phyloP scores from a whole-genome alignment of 2,888 invertebrate genomes.

The Drosophila nr. medialis region DNA sequence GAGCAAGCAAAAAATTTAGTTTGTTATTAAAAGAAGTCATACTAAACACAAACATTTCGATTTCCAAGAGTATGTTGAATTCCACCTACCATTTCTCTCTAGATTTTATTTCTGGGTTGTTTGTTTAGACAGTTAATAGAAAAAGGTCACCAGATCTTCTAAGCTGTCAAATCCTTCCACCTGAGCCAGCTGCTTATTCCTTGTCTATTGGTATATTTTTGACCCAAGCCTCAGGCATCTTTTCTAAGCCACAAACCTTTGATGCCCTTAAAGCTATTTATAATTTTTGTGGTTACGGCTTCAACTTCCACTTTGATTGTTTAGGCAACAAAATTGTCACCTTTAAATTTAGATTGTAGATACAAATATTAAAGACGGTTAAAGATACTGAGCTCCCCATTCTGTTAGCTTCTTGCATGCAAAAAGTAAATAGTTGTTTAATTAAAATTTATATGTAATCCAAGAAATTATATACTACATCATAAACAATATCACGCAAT shows the following conservation, averaged over 20 bases:
- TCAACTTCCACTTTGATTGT: not conserved
- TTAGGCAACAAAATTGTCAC: not conserved
- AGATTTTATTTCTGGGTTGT: not conserved
- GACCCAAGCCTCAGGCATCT: constrained; percentile 24
- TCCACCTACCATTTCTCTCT: not conserved
- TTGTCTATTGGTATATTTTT: constrained; percentile 23
- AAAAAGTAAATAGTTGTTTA: not conserved
- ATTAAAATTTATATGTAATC: not conserved
- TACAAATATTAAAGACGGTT: not conserved
- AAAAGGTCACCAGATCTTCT: constrained; percentile 40
- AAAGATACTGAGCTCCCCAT: not conserved
- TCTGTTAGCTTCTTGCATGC: not conserved
- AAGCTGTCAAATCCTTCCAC: constrained; percentile 48
- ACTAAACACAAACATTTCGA: not conserved
- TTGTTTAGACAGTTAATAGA: constrained; percentile 36
- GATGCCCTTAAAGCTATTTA: not conserved
- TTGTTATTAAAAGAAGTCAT: not conserved
- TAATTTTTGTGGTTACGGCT: not conserved
- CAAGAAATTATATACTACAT: not conserved
- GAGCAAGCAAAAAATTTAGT: not conserved
- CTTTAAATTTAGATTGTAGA: not conserved
- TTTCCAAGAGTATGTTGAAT: not conserved
- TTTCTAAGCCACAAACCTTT: not conserved
- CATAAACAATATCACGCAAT: not conserved
- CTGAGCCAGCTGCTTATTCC: constrained; percentile 2